Evolutionary conservation across 1,140 invertebrate genomes (phyloP).

Genomic region (Pseudomyrmex cubaensis): DNA sequence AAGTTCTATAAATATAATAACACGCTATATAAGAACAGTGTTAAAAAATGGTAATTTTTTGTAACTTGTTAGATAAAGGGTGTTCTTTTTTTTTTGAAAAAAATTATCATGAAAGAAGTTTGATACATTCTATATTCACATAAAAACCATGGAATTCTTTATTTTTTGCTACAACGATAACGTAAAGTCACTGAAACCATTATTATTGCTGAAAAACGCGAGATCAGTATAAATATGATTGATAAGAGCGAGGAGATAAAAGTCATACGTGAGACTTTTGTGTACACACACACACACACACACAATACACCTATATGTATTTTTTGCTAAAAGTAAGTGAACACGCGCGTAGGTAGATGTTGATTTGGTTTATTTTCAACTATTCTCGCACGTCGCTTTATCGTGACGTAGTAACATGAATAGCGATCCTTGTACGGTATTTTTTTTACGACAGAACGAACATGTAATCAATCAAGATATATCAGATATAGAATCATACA

Average conservation of each 20-base stretch:
- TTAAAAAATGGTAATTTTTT: no score
- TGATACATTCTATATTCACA: not conserved
- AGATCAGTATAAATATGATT: not conserved
- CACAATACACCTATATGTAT: not conserved
- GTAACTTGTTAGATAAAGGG: no score
- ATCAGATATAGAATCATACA: conserved; percentile 7
- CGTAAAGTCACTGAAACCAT: not conserved
- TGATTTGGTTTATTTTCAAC: conserved; percentile 46
- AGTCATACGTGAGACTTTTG: not conserved
- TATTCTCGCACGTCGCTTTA: not conserved
- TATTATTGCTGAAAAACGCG: not conserved
- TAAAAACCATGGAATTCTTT: not conserved
- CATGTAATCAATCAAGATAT: not conserved
- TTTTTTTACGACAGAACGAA: conserved; percentile 15
- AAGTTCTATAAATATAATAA: no score
- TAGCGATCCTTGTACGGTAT: not conserved
- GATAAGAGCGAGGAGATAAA: conserved; percentile 1
- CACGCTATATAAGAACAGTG: no score
- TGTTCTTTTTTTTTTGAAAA: no score
- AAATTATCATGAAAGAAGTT: no score
- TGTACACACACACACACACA: no score
- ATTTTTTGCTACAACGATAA: not conserved
- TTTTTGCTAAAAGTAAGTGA: conserved; percentile 37
- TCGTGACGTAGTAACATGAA: conserved; percentile 30
- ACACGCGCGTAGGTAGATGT: conserved; percentile 7